Evolutionary conservation across 2,113 vertebrate species (phyloP).

Genomic region (Aldabrachelys gigantea): DNA sequence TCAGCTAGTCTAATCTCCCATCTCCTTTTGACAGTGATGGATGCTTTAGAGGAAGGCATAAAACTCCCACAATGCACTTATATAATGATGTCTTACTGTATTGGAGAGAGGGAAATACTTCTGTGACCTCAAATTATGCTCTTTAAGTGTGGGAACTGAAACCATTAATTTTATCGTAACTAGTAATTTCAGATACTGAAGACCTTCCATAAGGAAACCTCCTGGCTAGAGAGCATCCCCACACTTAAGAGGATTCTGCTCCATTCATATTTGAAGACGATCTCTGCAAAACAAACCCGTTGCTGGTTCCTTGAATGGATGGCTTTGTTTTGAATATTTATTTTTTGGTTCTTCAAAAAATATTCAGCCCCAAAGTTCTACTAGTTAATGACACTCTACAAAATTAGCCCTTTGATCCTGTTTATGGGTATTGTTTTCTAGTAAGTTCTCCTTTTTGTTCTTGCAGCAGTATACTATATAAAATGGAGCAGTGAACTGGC

Average conservation of each 20-base stretch:
- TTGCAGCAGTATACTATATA: not conserved
- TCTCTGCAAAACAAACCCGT: not conserved
- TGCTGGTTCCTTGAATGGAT: not conserved
- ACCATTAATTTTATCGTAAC: not conserved
- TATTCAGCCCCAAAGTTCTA: not conserved
- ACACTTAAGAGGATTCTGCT: not conserved
- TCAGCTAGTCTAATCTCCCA: not conserved
- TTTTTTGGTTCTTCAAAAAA: not conserved
- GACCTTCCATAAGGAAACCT: too few species aligned
- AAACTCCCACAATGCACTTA: rapidly evolving
- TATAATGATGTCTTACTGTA: not conserved
- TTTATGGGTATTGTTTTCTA: conserved; percentile 4
- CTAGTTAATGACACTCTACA: not conserved
- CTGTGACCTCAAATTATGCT: not conserved
- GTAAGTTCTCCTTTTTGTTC: conserved; percentile 41
- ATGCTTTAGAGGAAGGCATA: not conserved
- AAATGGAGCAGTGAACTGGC: conserved; percentile 1
- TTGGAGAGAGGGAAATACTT: not conserved
- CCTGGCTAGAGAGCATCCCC: not conserved
- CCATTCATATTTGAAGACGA: not conserved
- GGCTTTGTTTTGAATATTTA: not conserved
- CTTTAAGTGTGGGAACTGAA: not conserved
- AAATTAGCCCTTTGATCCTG: conserved; percentile 8
- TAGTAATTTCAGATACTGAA: not conserved
- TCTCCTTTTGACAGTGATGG: not conserved